Base-by-base conservation (phyloP, 35 echinoderm and acorn worm species). In the Heliocidaris tuberculata region DNA sequence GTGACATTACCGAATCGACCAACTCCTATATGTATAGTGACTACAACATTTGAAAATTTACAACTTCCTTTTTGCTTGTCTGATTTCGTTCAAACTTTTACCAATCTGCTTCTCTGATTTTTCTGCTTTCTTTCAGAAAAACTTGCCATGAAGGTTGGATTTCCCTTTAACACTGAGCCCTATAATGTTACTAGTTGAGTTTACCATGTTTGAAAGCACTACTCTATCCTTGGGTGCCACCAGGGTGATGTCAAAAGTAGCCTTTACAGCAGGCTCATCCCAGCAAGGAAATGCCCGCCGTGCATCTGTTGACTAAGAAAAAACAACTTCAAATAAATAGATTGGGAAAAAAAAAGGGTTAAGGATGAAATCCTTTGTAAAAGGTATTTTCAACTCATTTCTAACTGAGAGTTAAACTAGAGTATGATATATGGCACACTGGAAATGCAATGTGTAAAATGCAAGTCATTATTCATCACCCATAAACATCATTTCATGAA, bases 261-360 rank as follows among this genome's bases (percentile, higher is more conserved):
- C 98, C 59, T 99, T 99, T 24, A 99, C 85, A 1, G 98, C 98
- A 88, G 98, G 98, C 87, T 99, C 98, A 97, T 99, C 98, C 98
- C 98, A 99, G 60, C 98, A 99, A 24, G 96, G 96, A 86, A 99
- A 99, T 13, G 98, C 96, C 29, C 98, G 86, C 16, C 98, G 94
- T 60, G 98, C 98, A 97, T 99, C 98, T 86, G 98, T 99, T 42
- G 98, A 96, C 98, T 99, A 85, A 19, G 85, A 61, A 87, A 54
- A 94, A 95, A 65, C 32, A 60, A 85, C 5, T 48, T 71, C 8
- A 47, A 65, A 92, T 61, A 48, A 2, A 92, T 31, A 92, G 0
- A 9, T 17, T 47, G 8, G 48, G 6, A 12, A 21, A 8, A 30
- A 86, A 2, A 19, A 29, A 24, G 0, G 1, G 6, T 86, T 13